Evolutionary conservation across 2,113 vertebrate genomes (phyloP).

Genomic region (Lates calcarifer): DNA sequence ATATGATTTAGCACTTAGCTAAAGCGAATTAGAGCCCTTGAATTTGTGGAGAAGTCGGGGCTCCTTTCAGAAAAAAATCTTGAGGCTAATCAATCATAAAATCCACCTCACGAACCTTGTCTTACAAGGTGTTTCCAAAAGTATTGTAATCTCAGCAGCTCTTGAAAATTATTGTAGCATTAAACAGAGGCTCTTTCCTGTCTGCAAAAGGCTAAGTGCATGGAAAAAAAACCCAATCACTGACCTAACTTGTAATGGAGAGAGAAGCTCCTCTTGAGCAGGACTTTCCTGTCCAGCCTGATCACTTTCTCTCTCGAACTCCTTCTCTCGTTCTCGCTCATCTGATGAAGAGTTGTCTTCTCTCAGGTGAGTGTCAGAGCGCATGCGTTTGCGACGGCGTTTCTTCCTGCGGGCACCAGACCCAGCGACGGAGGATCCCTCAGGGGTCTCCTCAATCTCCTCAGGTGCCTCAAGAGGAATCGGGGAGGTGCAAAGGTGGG

Average conservation of each 20-base stretch:
- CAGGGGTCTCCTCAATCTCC: slow-evolving; percentile 14
- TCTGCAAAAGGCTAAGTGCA: too few species aligned
- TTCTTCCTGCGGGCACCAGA: slow-evolving; percentile 80
- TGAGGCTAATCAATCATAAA: too few species aligned
- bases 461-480: slow-evolving; percentile 78
- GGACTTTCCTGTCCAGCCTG: slow-evolving; percentile 63
- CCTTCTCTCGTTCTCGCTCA: slow-evolving; percentile 80
- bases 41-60: neutral
- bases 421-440: neutral
- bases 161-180: too few species aligned
- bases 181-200: neutral
- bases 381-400: slow-evolving; percentile 82
- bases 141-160: neutral
- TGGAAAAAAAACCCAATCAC: neutral
- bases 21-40: neutral
- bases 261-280: slow-evolving; percentile 45
- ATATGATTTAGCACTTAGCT: too few species aligned
- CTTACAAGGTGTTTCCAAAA: too few species aligned
- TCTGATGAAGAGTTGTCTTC: slow-evolving; percentile 81
- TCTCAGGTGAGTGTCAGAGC: slow-evolving; percentile 71
- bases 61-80: neutral
- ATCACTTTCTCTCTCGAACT: slow-evolving; percentile 79
- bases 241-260: slow-evolving; percentile 76
- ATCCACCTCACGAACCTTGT: too few species aligned
- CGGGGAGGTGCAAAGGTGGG: slow-evolving; percentile 88